Base-by-base conservation (phyloP, 2,888 invertebrate genomes). In the Unio pictorum region DNA sequence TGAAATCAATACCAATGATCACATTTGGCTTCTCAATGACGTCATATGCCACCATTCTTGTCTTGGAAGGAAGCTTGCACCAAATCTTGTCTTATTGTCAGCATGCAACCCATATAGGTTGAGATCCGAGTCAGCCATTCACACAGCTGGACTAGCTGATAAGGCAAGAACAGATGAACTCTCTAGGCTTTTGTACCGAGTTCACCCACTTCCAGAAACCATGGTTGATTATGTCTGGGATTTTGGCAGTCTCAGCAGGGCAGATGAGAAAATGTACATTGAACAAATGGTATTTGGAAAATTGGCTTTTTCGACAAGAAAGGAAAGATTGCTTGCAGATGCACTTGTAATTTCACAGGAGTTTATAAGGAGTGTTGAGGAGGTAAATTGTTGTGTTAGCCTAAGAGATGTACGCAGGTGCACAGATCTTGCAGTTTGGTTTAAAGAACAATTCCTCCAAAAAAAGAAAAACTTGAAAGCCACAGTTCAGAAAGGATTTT, bases 211-310 rank as follows among this genome's bases (percentile, higher is more conserved):
- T 8, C 84, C 84, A 28, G 82, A 84, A 69, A 72, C 73, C 18
- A 70, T 84, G 69, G 69, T 84, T 11, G 84, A 84, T 61, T 83
- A 72, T 74, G 80, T 84, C 1, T 84, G 81, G 81, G 84, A 84
- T 57, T 84, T 79, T 75, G 84, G 84, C 7, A 75, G 72, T 34
- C 66, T 84, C 7, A 75, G 71, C 65, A 73, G 75, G 54, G 68
- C 64, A 15, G 82, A 84, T 71, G 82, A 84, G 68, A 45, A 68
- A 30, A 59, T 66, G 1, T 84, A 84, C 28, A 82, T 84, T 15
- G 0, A 0, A 5, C 30, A 30, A 30, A 77, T 77, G 73, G 60
- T 62, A 17, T 60, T 64, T 26, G 62, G 62, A 34, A 56, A 74
- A 4, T n/a, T n/a, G n/a, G n/a, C n/a, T n/a, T n/a, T n/a, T n/a